Conservation (phyloP, 2,888 invertebrate species). For the Lissocephala sabroskyi region DNA sequence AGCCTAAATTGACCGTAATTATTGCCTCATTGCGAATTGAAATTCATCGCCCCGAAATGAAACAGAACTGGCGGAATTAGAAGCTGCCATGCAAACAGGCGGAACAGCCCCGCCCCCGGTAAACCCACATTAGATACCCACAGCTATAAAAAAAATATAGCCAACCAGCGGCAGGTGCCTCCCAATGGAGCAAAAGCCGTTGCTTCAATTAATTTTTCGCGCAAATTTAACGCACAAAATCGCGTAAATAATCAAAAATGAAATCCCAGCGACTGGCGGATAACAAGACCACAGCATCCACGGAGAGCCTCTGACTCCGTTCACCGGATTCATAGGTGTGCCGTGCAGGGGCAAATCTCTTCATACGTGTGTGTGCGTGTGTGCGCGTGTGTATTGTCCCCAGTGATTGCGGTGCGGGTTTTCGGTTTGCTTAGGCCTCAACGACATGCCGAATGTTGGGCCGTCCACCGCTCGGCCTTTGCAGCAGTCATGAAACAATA, state of each 20-base stretch:
- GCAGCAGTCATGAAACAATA: slow-evolving; percentile 58
- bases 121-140: no score
- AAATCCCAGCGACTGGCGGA: slow-evolving; percentile 35
- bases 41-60: no score
- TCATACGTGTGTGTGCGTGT: no score
- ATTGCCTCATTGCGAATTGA: no score
- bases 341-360: no score
- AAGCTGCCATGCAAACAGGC: no score
- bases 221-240: slow-evolving; percentile 43
- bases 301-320: no score
- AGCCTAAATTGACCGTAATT: no score
- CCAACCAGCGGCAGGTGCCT: slow-evolving; percentile 23
- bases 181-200: slow-evolving; percentile 36
- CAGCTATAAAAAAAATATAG: no score
- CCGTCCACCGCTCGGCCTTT: slow-evolving; percentile 12
- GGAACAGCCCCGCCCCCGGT: no score
- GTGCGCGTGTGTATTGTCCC: slow-evolving; percentile 1
- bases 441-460: neutral
- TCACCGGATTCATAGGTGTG: no score
- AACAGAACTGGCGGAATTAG: no score
- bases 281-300: neutral
- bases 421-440: slow-evolving; percentile 36
- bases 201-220: slow-evolving; percentile 49
- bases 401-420: slow-evolving; percentile 47
- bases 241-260: slow-evolving; percentile 58